These are phyloP conservation scores for Mycalesis mineus DNA, from an alignment of 2,888 invertebrate species.

Conservation along the genomic window DNA sequence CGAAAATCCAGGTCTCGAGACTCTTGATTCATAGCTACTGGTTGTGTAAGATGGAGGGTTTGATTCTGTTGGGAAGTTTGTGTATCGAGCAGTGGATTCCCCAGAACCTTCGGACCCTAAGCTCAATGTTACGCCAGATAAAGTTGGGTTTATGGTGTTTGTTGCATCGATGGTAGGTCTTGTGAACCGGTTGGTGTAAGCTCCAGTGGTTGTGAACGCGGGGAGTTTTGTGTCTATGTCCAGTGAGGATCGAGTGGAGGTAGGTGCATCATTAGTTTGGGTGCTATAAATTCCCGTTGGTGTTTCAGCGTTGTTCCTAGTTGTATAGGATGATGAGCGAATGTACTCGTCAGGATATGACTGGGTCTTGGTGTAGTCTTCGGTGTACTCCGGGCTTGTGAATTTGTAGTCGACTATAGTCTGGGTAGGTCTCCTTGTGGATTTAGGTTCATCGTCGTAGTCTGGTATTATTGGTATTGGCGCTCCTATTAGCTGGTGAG, in stretches of 20 bases:
- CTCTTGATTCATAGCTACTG: conserved; percentile 29
- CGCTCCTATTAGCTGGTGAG: conserved; percentile 67
- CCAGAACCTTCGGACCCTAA: conserved; percentile 32
- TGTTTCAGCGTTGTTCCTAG: conserved; percentile 41
- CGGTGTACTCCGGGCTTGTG: conserved; percentile 51
- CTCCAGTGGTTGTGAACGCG: conserved; percentile 12
- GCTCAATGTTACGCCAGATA: conserved; percentile 31
- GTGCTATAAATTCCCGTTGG: conserved; percentile 37
- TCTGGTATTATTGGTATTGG: conserved; percentile 60
- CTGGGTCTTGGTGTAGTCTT: conserved; percentile 43
- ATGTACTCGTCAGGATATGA: conserved; percentile 43
- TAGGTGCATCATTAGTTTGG: conserved; percentile 19
- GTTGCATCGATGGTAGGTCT: conserved; percentile 17
- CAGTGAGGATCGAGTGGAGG: conserved; percentile 10
- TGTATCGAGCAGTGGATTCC: conserved; percentile 37
- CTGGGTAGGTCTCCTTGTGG: conserved; percentile 43
- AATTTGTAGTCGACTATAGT: conserved; percentile 56
- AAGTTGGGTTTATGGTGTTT: conserved; percentile 26
- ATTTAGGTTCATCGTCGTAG: conserved; percentile 52
- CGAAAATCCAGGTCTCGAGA: conserved; percentile 28
- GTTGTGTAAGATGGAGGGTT: conserved; percentile 28
- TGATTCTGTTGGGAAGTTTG: conserved; percentile 31
- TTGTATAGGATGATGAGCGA: conserved; percentile 54
- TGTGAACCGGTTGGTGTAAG: conserved; percentile 21
- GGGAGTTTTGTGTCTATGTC: conserved; percentile 17